Base-by-base conservation (phyloP, 2,797 vertebrate species). In the Saxicola maurus region DNA sequence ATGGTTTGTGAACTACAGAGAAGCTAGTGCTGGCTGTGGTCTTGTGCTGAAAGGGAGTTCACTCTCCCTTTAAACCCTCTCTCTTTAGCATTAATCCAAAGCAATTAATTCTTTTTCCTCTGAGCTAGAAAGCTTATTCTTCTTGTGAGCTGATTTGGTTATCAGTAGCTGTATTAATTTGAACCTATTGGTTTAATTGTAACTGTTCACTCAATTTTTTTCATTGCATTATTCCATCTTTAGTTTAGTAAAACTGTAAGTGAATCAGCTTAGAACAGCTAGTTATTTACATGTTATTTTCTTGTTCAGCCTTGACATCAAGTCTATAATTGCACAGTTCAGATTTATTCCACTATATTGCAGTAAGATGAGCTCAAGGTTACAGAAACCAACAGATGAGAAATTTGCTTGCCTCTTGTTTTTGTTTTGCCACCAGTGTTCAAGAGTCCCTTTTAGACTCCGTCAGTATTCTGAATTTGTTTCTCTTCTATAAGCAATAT, bases 151-250 rank as follows among this genome's bases (percentile, higher is more conserved):
- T 87, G 72, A 71, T 94, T 68, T 65, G 43, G 59, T 85, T 89
- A 68, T 87, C 61, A 64, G 42, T 75, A 81, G 37, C 56, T 76
- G 7, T 84, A 92, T 87, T 83, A 75, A 87, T 90, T 86, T 71
- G 71, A 91, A 84, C 51, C 56, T 86, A 55, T 83, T 75, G 89
- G 73, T 93, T 89, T 85, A 77, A 91, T 85, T 85, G 46, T 89
- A 91, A 86, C 52, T 60, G 28, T 62, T 93, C 67, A 49, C n/a
- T 91, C 59, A n/a, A 0, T 83, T 80, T 64, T 42, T 38, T 86
- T 86, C 62, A 60, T 75, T 81, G 66, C 45, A 66, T 92, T 91
- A 60, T 89, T 93, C 56, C 16, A 20, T 79, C 45, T 84, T 56
- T 62, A 51, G 52, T 74, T 74, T 65, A 56, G 43, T 45, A 64